Conservation (phyloP, 1,140 invertebrate species). For the Schlechtendalia chinensis region DNA sequence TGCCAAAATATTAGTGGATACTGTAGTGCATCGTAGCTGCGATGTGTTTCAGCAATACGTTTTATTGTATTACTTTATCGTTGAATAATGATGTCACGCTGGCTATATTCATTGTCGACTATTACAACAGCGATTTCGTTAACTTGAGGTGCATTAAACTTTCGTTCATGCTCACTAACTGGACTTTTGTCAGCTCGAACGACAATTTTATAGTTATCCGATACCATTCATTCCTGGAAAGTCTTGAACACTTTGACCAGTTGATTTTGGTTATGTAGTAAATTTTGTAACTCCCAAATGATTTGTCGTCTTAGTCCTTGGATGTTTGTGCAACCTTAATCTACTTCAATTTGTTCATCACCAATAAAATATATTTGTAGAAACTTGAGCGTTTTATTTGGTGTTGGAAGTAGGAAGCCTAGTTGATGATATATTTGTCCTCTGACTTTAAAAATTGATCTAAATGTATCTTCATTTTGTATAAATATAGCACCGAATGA, state of each 20-base stretch:
- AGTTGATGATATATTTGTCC: not conserved
- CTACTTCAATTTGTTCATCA: too few relatives aligned
- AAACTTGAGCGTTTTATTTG: too few relatives aligned
- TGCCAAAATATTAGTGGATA: too few relatives aligned
- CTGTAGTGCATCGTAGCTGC: too few relatives aligned
- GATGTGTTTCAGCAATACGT: too few relatives aligned
- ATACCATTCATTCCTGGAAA: not conserved
- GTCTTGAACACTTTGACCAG: not conserved
- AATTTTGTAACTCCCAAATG: not conserved
- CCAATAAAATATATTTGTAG: too few relatives aligned
- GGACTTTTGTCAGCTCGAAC: conserved; percentile 1
- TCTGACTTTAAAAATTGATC: not conserved
- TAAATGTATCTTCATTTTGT: not conserved
- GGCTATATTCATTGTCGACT: not conserved
- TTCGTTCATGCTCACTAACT: not conserved
- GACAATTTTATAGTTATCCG: not conserved
- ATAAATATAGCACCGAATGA: not conserved
- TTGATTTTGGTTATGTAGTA: not conserved
- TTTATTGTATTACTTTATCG: too few relatives aligned
- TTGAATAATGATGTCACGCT: too few relatives aligned
- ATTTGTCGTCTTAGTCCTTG: not conserved
- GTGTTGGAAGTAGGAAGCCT: too few relatives aligned
- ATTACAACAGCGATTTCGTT: not conserved
- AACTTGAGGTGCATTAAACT: not conserved
- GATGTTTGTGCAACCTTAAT: too few relatives aligned